phyloP scores from a whole-genome alignment of 2,113 vertebrate species.

The Synodontis membranacea region DNA sequence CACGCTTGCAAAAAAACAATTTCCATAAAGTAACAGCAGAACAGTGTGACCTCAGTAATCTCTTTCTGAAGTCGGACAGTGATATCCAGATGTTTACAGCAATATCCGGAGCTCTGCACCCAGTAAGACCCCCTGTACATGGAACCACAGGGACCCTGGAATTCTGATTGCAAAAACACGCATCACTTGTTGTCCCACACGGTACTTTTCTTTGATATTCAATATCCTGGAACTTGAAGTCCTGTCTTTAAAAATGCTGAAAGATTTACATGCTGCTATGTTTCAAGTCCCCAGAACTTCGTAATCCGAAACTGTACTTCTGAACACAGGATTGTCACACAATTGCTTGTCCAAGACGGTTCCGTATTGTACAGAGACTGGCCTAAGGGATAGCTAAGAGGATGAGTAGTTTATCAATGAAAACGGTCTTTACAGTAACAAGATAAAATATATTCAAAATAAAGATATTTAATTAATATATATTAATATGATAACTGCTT shows the following conservation, averaged over 20 bases:
- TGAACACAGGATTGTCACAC: background rate
- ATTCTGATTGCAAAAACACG: slow-evolving; percentile 50
- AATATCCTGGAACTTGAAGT: background rate
- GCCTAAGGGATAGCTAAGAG: background rate
- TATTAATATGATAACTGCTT: too few species aligned
- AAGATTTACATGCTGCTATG: background rate
- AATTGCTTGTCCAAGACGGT: background rate
- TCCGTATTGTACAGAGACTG: background rate
- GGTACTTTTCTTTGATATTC: slow-evolving; percentile 25
- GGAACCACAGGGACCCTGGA: slow-evolving; percentile 35
- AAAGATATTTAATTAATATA: too few species aligned
- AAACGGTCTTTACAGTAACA: background rate
- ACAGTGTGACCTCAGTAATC: slow-evolving; percentile 56
- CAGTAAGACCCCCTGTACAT: slow-evolving; percentile 55
- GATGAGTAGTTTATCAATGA: background rate
- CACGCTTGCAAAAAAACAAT: slow-evolving; percentile 55
- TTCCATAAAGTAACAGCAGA: slow-evolving; percentile 58
- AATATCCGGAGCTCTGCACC: slow-evolving; percentile 51
- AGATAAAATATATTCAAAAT: background rate
- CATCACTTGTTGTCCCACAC: slow-evolving; percentile 10
- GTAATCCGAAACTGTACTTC: background rate
- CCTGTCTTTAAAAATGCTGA: background rate
- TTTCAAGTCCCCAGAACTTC: background rate
- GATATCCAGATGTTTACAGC: slow-evolving; percentile 45
- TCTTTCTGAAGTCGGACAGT: slow-evolving; percentile 45